phyloP scores from a whole-genome alignment of 2,797 vertebrate species.

The Syngnathus acus region DNA sequence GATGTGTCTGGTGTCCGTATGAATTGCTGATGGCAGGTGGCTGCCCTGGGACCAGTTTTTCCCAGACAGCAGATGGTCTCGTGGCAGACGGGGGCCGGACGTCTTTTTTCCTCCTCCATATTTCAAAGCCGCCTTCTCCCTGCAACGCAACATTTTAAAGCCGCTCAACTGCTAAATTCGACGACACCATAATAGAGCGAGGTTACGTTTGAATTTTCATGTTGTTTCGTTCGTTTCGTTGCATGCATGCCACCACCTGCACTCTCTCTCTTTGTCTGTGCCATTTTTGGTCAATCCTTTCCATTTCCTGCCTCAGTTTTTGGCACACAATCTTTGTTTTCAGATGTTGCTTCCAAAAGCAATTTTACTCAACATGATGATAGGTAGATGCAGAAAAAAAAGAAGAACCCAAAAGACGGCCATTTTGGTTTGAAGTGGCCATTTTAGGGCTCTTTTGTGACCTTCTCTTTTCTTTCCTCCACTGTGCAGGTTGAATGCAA shows the following conservation, averaged over 20 bases:
- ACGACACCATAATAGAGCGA: background rate
- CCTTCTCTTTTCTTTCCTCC: too few species aligned
- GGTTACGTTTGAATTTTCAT: background rate
- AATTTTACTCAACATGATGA: too few species aligned
- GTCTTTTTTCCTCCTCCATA: background rate
- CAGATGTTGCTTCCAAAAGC: too few species aligned
- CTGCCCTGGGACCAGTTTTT: background rate
- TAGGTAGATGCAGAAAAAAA: too few species aligned
- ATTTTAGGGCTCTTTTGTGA: too few species aligned
- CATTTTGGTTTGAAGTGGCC: too few species aligned
- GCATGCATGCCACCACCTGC: background rate
- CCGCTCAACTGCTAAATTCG: background rate
- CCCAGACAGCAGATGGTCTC: conserved; percentile 2
- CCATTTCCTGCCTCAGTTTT: too few species aligned
- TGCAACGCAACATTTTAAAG: background rate
- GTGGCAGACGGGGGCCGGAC: background rate
- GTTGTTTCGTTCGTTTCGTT: too few species aligned
- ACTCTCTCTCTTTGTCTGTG: background rate
- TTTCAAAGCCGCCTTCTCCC: background rate
- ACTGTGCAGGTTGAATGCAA: too few species aligned
- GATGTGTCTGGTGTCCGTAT: background rate
- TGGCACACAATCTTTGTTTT: too few species aligned
- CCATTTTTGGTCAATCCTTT: too few species aligned
- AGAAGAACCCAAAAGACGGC: too few species aligned
- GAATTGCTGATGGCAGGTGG: conserved; percentile 1